Percentiles rank a stretch among this genome's conserved stretches.
These are phyloP conservation scores for Cataglyphis albicans DNA, from an alignment of 2,888 invertebrate genomes.

Conservation along the genomic window DNA sequence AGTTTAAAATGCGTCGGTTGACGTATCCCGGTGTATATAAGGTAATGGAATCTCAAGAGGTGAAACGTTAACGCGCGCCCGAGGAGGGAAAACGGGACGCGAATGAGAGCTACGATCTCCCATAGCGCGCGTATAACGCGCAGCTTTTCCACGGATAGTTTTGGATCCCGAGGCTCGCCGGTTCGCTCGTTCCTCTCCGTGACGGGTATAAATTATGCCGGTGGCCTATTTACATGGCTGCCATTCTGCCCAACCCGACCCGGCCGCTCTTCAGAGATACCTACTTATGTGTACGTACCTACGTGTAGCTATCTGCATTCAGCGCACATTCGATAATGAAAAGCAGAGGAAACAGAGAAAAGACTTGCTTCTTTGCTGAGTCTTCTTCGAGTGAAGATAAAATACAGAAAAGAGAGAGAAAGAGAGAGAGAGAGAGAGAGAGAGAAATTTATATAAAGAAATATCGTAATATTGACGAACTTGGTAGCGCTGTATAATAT, in stretches of 20 bases:
- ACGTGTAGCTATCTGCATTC: constrained; percentile 72
- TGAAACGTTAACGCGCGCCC: constrained; percentile 41
- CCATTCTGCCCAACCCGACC: constrained; percentile 74
- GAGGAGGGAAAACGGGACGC: constrained; percentile 22
- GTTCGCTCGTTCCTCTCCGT: constrained; percentile 69
- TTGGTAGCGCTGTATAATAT: neutral
- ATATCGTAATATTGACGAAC: neutral
- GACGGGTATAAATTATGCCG: constrained; percentile 83
- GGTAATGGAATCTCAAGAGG: constrained; percentile 52
- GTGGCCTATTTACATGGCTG: constrained; percentile 83
- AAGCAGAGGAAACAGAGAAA: constrained; percentile 30
- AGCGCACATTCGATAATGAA: constrained; percentile 69
- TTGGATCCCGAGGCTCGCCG: constrained; percentile 73
- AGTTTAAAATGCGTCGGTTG: constrained; percentile 6
- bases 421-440: constrained; percentile 15
- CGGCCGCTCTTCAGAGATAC: constrained; percentile 72
- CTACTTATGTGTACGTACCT: constrained; percentile 68
- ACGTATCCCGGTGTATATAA: constrained; percentile 25
- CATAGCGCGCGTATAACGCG: constrained; percentile 72
- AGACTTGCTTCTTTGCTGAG: constrained; percentile 21
- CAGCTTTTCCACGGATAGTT: constrained; percentile 71
- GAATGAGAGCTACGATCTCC: constrained; percentile 58
- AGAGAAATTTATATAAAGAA: neutral
- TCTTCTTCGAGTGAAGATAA: constrained; percentile 11
- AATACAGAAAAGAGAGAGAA: neutral